Evolutionary conservation across 2,113 vertebrate genomes (phyloP).

Genomic region (Montifringilla adamsi): DNA sequence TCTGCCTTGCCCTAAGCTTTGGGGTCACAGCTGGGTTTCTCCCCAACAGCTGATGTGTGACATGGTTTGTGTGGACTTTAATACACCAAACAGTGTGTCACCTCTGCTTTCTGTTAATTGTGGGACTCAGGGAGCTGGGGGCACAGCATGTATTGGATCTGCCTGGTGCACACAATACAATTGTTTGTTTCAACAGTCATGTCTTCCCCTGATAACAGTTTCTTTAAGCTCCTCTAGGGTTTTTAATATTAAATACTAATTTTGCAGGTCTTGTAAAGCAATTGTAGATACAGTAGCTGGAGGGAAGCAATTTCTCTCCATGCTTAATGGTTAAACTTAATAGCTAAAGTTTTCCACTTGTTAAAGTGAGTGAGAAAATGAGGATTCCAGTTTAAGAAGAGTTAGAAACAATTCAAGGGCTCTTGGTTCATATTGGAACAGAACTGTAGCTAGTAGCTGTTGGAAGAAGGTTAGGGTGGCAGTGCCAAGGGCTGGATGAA

Average conservation of each 20-base stretch:
- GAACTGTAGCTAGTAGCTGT: background rate
- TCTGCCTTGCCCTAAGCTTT: background rate
- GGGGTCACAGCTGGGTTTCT: background rate
- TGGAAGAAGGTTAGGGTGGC: background rate
- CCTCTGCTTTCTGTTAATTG: background rate
- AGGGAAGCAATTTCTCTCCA: slow-evolving; percentile 18
- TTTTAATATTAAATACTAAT: slow-evolving; percentile 47
- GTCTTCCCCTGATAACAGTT: background rate
- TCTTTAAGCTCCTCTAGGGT: background rate
- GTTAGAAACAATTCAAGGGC: background rate
- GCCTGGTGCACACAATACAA: background rate
- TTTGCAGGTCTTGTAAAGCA: slow-evolving; percentile 38
- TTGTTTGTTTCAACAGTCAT: background rate
- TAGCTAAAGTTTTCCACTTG: slow-evolving; percentile 18
- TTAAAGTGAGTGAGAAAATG: slow-evolving; percentile 13
- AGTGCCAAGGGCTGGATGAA: slow-evolving; percentile 8
- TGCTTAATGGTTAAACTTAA: slow-evolving; percentile 12
- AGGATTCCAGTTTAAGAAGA: background rate
- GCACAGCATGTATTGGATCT: background rate
- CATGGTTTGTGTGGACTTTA: background rate
- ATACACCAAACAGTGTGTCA: background rate
- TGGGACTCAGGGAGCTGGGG: background rate
- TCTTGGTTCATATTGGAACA: background rate
- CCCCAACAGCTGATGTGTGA: background rate
- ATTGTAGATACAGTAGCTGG: slow-evolving; percentile 14